Evolutionary conservation across 1,140 invertebrate genomes (phyloP).

Genomic region (Brachionus rotundiformis): DNA sequence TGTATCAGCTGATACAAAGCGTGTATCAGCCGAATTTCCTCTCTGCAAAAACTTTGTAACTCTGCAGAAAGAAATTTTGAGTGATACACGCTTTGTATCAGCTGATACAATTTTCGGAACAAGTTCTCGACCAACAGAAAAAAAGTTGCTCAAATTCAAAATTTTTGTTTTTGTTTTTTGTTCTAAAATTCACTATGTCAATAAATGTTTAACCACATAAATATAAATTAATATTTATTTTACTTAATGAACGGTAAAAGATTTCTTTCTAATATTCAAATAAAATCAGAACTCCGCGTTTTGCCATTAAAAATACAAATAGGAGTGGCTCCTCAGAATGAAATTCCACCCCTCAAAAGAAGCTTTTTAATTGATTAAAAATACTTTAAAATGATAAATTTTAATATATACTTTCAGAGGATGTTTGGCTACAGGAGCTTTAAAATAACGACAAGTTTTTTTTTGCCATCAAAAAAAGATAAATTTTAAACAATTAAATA

Average conservation of each 20-base stretch:
- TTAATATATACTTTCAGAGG: slow-evolving; percentile 11
- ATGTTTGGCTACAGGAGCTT: slow-evolving; percentile 16
- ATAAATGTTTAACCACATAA: neutral
- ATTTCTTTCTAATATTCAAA: neutral
- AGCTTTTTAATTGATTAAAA: slow-evolving; percentile 16
- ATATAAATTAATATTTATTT: slow-evolving; percentile 3
- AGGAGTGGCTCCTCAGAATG: neutral
- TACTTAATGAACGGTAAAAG: slow-evolving; percentile 20
- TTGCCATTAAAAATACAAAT: slow-evolving; percentile 29
- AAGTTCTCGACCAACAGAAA: no score
- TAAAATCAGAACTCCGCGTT: slow-evolving; percentile 13
- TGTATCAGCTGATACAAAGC: no score
- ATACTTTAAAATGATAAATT: neutral
- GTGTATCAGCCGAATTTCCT: no score
- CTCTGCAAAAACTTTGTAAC: no score
- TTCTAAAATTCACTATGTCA: no score
- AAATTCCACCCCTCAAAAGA: slow-evolving; percentile 24
- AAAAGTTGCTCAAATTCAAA: neutral
- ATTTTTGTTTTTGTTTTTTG: neutral
- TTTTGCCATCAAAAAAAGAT: slow-evolving; percentile 3
- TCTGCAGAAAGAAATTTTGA: no score
- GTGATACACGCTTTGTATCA: no score
- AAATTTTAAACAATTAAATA: slow-evolving; percentile 12
- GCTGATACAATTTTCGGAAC: no score
- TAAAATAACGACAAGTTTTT: slow-evolving; percentile 16